Evolutionary conservation across 2,797 vertebrate species (phyloP).

Genomic region (Rhabdomys pumilio): DNA sequence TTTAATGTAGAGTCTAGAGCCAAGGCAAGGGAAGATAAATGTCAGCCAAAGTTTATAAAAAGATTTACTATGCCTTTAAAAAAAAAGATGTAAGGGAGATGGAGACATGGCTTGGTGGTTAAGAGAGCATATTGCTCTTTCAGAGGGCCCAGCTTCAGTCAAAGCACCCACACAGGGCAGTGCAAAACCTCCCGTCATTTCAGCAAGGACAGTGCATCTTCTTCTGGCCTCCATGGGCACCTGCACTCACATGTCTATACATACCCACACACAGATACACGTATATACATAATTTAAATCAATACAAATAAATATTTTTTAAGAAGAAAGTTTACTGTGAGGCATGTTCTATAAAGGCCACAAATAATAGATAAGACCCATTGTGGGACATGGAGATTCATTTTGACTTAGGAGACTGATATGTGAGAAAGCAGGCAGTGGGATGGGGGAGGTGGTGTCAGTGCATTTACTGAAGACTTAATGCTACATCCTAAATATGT

Average conservation of each 20-base stretch:
- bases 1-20: background rate
- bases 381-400: background rate
- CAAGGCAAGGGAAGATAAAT: background rate
- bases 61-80: background rate
- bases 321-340: background rate
- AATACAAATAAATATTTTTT: background rate
- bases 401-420: background rate
- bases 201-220: background rate
- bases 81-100: background rate
- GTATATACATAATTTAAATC: background rate
- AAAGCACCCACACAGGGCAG: background rate
- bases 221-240: background rate
- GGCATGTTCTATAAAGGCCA: background rate
- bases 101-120: background rate
- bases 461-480: background rate
- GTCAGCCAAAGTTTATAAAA: background rate
- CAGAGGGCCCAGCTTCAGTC: background rate
- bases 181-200: background rate
- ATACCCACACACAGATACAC: background rate
- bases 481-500: background rate
- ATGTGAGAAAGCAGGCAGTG: background rate
- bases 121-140: background rate
- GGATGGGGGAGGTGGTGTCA: background rate
- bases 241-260: background rate
- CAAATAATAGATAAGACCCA: background rate